Evolutionary conservation across 2,113 vertebrate genomes (phyloP).

Genomic region (Vulpes ferrilata): DNA sequence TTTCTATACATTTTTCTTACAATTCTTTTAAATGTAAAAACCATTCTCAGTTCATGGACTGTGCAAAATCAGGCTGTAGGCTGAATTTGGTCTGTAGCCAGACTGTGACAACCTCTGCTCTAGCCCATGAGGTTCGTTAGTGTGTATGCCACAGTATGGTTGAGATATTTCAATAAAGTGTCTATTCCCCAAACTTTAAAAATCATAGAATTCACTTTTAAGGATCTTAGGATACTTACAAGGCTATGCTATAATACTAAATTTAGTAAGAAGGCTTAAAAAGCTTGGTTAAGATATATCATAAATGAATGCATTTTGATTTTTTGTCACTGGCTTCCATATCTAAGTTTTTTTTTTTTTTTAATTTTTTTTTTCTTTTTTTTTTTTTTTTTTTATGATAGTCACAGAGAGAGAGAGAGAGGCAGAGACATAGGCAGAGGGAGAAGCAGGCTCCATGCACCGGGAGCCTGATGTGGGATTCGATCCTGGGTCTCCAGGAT

Average conservation of each 20-base stretch:
- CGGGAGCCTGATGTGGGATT: too few species aligned
- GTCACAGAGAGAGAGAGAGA: too few species aligned
- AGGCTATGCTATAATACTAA: background rate
- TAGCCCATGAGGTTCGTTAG: background rate
- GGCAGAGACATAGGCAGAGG: too few species aligned
- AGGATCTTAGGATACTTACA: background rate
- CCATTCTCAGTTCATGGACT: background rate
- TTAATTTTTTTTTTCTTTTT: too few species aligned
- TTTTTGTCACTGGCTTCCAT: background rate
- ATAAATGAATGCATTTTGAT: background rate
- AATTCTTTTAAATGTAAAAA: background rate
- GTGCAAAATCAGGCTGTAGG: background rate
- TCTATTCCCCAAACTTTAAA: background rate
- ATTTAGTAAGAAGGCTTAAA: background rate
- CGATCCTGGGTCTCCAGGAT: too few species aligned
- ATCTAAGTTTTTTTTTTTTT: too few species aligned
- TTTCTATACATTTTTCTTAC: background rate
- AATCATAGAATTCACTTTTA: background rate
- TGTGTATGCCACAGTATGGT: background rate
- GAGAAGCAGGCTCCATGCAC: too few species aligned
- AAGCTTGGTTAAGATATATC: background rate
- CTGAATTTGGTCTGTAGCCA: background rate
- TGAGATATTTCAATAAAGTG: background rate
- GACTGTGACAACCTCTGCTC: too few species aligned
- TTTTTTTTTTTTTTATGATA: too few species aligned